phyloP scores from a whole-genome alignment of 2,797 vertebrate species.

The Meriones psammophilus region DNA sequence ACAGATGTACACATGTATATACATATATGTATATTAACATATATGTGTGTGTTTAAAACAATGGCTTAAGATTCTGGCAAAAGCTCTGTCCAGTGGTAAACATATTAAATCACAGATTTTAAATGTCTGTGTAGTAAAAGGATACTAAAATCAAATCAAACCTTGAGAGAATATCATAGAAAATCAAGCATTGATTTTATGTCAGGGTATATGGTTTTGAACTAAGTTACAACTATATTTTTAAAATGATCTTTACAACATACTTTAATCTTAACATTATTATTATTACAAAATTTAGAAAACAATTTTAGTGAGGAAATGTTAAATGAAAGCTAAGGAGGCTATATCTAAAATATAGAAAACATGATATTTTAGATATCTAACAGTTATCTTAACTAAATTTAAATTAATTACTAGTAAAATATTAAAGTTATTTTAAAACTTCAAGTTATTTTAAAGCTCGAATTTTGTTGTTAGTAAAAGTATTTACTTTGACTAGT shows the following conservation, averaged over 20 bases:
- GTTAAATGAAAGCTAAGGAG: not conserved
- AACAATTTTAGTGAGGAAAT: not conserved
- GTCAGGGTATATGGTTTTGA: not conserved
- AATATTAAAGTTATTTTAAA: not conserved
- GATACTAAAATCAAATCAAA: not conserved
- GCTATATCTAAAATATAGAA: not conserved
- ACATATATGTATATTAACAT: too few relatives aligned
- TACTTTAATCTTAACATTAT: not conserved
- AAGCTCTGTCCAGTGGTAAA: not conserved
- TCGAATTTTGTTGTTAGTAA: not conserved
- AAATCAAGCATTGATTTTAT: not conserved
- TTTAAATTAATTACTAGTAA: not conserved
- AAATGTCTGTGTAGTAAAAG: not conserved
- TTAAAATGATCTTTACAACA: not conserved
- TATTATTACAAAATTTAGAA: not conserved
- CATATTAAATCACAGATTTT: not conserved
- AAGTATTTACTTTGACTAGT: not conserved
- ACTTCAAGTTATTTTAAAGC: not conserved
- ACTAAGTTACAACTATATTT: not conserved
- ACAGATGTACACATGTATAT: too few relatives aligned
- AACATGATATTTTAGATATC: not conserved
- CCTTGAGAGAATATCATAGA: not conserved
- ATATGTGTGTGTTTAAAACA: not conserved
- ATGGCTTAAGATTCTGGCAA: not conserved
- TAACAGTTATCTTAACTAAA: not conserved